phyloP scores from a whole-genome alignment of 2,113 vertebrate genomes.

The Ictalurus punctatus region DNA sequence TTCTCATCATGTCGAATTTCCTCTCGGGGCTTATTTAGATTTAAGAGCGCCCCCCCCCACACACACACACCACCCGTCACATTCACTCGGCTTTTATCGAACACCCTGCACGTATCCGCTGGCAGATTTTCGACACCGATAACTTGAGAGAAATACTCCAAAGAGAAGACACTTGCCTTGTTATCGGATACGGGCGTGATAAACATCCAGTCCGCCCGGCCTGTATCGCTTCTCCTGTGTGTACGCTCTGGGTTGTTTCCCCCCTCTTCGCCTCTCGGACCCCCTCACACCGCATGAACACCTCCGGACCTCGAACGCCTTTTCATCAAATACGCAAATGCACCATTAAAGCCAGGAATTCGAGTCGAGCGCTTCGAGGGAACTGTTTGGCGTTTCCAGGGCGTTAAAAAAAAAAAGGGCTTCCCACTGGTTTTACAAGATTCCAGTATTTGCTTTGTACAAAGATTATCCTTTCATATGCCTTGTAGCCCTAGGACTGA shows the following conservation, averaged over 20 bases:
- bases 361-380: neutral
- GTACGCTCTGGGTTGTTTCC: neutral
- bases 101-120: neutral
- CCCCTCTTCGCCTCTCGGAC: neutral
- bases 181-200: slow-evolving; percentile 40
- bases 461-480: slow-evolving; percentile 52
- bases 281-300: neutral
- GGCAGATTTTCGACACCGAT: slow-evolving; percentile 24
- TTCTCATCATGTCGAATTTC: neutral
- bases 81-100: neutral
- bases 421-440: slow-evolving; percentile 55
- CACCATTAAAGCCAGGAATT: neutral
- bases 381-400: neutral
- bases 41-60: too few relatives aligned
- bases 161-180: slow-evolving; percentile 42
- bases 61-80: too few relatives aligned
- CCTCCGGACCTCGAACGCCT: neutral
- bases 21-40: neutral
- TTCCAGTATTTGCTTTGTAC: slow-evolving; percentile 52
- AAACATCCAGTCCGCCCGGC: slow-evolving; percentile 22
- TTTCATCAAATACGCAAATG: neutral
- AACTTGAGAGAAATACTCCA: neutral
- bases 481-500: slow-evolving; percentile 49
- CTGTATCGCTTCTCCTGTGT: slow-evolving; percentile 15
- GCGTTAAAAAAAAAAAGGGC: slow-evolving; percentile 12